phyloP scores from a whole-genome alignment of 2,113 vertebrate genomes.

The Bagarius yarrelli region DNA sequence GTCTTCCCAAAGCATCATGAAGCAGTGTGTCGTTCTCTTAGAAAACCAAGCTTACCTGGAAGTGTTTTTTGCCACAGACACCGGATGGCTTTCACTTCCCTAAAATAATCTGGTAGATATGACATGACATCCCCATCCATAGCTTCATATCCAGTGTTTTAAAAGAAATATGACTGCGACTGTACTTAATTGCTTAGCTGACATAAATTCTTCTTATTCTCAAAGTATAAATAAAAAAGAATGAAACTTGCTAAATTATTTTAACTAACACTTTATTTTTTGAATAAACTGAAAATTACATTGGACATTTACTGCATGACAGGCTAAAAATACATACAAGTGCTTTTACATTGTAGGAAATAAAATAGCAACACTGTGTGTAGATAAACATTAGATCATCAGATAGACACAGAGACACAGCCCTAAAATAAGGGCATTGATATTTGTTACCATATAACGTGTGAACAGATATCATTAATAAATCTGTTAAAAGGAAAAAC shows the following conservation, averaged over 20 bases:
- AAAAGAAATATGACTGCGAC: neutral
- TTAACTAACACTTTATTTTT: neutral
- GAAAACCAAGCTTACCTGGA: no score
- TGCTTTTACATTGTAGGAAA: neutral
- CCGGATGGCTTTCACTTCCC: no score
- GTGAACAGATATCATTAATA: no score
- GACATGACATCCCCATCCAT: neutral
- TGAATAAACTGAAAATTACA: neutral
- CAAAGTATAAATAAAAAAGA: neutral
- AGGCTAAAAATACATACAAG: neutral
- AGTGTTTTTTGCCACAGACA: no score
- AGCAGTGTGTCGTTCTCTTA: no score
- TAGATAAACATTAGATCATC: conserved; percentile 22
- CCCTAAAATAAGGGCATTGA: neutral
- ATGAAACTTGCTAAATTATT: neutral
- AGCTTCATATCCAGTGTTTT: neutral
- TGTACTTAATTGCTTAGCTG: neutral
- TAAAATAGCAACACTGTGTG: conserved; percentile 1
- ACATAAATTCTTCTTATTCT: neutral
- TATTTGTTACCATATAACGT: conserved; percentile 19
- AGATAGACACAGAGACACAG: conserved; percentile 11
- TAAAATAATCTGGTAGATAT: no score
- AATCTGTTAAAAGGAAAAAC: no score
- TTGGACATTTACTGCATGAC: neutral
- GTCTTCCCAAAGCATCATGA: no score